Evolutionary conservation across 2,113 vertebrate genomes (phyloP), one percentile per base, ranked within the genome.

Genomic region (Lagopus leucura): DNA sequence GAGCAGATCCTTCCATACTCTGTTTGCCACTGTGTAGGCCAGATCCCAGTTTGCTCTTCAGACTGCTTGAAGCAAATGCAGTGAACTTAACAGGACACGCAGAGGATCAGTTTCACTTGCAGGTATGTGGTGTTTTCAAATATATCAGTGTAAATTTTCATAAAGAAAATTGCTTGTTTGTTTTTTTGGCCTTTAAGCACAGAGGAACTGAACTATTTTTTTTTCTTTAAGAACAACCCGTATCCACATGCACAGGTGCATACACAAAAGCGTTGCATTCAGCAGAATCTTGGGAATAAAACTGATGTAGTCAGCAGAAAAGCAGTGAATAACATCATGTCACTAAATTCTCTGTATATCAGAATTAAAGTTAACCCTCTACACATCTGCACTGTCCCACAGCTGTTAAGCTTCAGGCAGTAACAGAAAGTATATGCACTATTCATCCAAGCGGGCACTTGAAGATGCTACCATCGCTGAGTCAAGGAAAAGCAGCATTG

Each of bases 1-100:
- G 0, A 0, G 0, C 8, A 75, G 24, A 28, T 61, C 36, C 40
- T 47, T 3, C 52, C 24, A 24, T 18, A 45, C 20, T 36, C 20
- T 36, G 47, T 57, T 72, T 17, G 25, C n/a, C 43, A 36, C 20
- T 20, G 6, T 4, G 34, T 34, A 63, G 71, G 9, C 42, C 27
- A 22, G 18, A 55, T 10, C 20, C 5, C 21, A 27, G 25, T 25
- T 45, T 52, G n/a, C 19, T 72, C 74, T 69, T 89, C 40, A 48
- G 43, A 25, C 43, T 58, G 72, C 24, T 52, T 69, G 3, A 60
- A 74, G 22, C 3, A 34, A 76, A 76, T 11, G 50, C 25, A 40
- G 18, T 3, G 27, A 77, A 22, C 64, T 80, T 34, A 57, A 61
- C 5, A 64, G 73, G 63, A 67, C 27, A 30, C 17, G 27, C 43